A percentile compares a stretch with the other conserved stretches of the same genome.
Evolutionary conservation across 2,797 vertebrate species (phyloP).

Genomic region (Anguilla marmorata): DNA sequence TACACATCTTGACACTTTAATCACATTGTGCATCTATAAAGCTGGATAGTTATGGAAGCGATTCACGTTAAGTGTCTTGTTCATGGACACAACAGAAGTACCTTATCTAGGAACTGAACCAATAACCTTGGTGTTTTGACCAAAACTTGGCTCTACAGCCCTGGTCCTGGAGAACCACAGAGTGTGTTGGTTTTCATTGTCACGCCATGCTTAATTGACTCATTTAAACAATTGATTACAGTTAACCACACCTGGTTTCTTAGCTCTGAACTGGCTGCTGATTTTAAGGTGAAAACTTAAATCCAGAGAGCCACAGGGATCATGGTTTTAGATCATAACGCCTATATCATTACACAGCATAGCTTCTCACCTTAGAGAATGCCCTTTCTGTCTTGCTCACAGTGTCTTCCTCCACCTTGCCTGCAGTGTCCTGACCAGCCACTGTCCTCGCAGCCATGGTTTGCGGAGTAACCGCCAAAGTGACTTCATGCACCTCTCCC

Average conservation of each 20-base stretch:
- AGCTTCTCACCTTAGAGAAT: not conserved
- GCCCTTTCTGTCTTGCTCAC: slow-evolving; percentile 63
- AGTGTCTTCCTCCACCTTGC: slow-evolving; percentile 58
- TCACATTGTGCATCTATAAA: not conserved
- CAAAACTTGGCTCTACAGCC: too few species aligned
- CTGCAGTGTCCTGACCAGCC: slow-evolving; percentile 38
- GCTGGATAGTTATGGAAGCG: not conserved
- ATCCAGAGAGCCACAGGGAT: not conserved
- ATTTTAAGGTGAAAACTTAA: not conserved
- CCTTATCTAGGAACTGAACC: too few species aligned
- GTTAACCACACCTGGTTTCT: not conserved
- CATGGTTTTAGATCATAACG: not conserved
- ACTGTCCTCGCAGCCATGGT: slow-evolving; percentile 25
- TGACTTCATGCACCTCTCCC: slow-evolving; percentile 53
- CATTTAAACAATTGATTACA: too few species aligned
- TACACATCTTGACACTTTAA: not conserved
- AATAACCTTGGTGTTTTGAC: too few species aligned
- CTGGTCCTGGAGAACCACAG: too few species aligned
- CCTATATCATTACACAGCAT: not conserved
- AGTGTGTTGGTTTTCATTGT: too few species aligned
- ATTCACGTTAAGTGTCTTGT: not conserved
- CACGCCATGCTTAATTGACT: too few species aligned
- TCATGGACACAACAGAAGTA: too few species aligned
- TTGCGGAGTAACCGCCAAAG: slow-evolving; percentile 58
- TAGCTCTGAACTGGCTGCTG: not conserved